Base-by-base conservation (phyloP, 2,888 invertebrate genomes). In the Lycophotia porphyrea region DNA sequence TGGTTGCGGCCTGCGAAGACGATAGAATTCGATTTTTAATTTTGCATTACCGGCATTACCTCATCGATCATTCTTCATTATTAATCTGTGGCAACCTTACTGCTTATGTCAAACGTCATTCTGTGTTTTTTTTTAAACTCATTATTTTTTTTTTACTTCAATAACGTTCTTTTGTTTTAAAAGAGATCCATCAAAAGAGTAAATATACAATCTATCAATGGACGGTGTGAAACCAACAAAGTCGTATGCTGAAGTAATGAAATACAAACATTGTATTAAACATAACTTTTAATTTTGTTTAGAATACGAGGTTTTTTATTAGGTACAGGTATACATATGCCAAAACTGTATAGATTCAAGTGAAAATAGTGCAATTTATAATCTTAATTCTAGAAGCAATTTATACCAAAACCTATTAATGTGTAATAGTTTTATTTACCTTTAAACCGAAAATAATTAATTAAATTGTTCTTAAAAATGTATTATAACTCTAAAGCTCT, bases 1-100 rank as follows among this genome's bases (percentile, higher is more conserved):
- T 63, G 44, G 55, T 71, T 60, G 44, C 31, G 71, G n/a, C 61
- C 34, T 58, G 15, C 13, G 47, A 76, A 42, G 44, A 49, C n/a
- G 9, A 70, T 39, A 24, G 52, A 60, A 61, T 69, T 81, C 31
- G 21, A 71, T 75, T 61, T 71, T 78, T 70, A 24, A 65, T 66
- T 68, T 60, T 8, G 21, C 5, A 21, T 34, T 58, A 34, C 31
- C 9, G 13, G 36, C 21, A 70, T 31, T 63, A 61, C 58, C 63
- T 73, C 55, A 60, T 81, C 83, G 55, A 76, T 81, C 76, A 68
- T 15, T 70, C 61, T 74, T 71, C 34, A 63, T 78, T 83, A 74
- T 67, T 67, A 73, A 65, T 78, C 49, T 72, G 63, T 81, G 75
- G 61, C 34, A 73, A 68, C 49, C 8, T 63, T 63, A n/a, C 39